These are phyloP conservation scores for Pterophyllum scalare DNA, from an alignment of 2,113 vertebrate species.

Conservation along the genomic window DNA sequence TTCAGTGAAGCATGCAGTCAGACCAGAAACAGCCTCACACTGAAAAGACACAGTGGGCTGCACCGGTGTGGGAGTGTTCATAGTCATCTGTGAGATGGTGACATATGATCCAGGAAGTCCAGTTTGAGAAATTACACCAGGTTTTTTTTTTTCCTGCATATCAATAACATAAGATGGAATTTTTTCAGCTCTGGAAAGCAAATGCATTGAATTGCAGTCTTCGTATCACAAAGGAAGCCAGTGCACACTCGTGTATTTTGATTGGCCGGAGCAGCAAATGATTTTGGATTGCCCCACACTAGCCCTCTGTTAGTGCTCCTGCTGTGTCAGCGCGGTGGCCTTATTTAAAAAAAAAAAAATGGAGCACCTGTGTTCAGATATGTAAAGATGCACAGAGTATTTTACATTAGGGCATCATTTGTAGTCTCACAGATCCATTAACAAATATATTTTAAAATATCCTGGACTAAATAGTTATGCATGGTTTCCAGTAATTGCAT, in stretches of 20 bases:
- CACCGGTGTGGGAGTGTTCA: neutral
- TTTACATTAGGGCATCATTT: neutral
- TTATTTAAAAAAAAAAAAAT: constrained; percentile 1
- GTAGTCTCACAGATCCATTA: neutral
- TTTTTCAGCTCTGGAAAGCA: neutral
- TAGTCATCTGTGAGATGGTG: neutral
- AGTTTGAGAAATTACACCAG: neutral
- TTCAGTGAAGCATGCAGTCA: neutral
- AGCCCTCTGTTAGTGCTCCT: neutral
- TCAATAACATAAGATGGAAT: neutral
- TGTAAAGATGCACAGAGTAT: neutral
- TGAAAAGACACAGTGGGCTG: neutral
- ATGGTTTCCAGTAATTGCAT: neutral
- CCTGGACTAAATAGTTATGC: no score
- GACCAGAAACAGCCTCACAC: neutral
- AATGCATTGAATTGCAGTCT: neutral
- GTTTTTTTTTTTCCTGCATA: neutral
- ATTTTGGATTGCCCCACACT: neutral
- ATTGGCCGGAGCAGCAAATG: neutral
- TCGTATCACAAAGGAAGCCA: neutral
- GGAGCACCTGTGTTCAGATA: neutral
- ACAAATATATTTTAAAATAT: neutral
- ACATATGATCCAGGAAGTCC: neutral
- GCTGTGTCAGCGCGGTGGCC: neutral
- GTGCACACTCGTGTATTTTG: neutral